phyloP scores from a whole-genome alignment of 1,140 invertebrate species.

The Epicauta chinensis region DNA sequence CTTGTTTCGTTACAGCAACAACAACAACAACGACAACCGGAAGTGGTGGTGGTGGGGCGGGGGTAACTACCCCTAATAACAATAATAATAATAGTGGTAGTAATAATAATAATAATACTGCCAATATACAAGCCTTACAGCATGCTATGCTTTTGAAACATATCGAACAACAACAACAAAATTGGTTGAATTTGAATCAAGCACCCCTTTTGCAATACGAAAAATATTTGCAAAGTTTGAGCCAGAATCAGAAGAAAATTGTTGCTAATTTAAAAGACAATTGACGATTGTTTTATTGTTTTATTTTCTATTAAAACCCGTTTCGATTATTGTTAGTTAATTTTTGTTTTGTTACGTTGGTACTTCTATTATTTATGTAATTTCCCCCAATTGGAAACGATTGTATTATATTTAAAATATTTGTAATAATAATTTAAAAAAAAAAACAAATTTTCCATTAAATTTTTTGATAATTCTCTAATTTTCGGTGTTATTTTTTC shows the following conservation, averaged over 20 bases:
- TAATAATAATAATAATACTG: no score
- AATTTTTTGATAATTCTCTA: no score
- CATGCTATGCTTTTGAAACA: conserved; percentile 38
- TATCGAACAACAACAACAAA: conserved; percentile 36
- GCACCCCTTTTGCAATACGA: conserved; percentile 37
- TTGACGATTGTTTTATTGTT: conserved; percentile 26
- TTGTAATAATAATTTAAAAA: no score
- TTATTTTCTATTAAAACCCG: not conserved
- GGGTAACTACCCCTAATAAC: no score
- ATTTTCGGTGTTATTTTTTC: no score
- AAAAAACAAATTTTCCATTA: no score
- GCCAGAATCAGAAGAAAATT: conserved; percentile 18
- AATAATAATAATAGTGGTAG: no score
- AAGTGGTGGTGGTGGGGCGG: no score
- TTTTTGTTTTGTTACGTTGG: conserved; percentile 31
- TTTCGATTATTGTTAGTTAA: conserved; percentile 10
- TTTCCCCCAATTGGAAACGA: no score
- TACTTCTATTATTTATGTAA: conserved; percentile 26
- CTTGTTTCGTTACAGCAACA: conserved; percentile 13
- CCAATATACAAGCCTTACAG: conserved; percentile 33
- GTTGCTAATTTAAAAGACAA: conserved; percentile 33
- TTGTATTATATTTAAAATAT: no score
- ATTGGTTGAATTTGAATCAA: conserved; percentile 33
- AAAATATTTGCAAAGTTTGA: conserved; percentile 39
- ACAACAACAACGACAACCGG: no score